These are phyloP conservation scores for Knipowitschia caucasica DNA, from an alignment of 2,797 vertebrate genomes.

Conservation along the genomic window DNA sequence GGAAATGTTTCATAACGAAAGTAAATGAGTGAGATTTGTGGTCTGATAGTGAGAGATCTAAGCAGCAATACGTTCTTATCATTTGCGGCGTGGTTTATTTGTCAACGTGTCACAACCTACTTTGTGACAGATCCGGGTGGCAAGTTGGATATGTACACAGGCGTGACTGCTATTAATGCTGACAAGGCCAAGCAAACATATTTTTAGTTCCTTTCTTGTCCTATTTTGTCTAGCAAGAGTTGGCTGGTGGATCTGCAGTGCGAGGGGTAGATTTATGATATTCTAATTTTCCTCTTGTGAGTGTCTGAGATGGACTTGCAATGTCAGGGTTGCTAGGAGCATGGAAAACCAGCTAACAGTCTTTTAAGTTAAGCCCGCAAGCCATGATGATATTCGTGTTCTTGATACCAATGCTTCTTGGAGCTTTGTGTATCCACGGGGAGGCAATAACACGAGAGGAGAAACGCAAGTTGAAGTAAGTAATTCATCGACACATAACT, in stretches of 20 bases:
- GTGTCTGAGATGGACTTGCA: conserved; percentile 25
- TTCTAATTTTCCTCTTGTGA: background rate
- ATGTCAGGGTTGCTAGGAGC: conserved; percentile 28
- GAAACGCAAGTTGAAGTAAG: conserved; percentile 73
- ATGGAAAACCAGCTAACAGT: conserved; percentile 32
- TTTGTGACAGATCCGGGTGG: conserved; percentile 36
- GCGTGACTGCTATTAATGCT: conserved; percentile 31
- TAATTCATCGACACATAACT: background rate
- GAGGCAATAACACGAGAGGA: conserved; percentile 72
- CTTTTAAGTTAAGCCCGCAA: conserved; percentile 18
- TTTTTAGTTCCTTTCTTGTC: background rate
- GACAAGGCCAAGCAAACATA: background rate
- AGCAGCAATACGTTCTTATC: background rate
- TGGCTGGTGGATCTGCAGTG: background rate
- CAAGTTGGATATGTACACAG: conserved; percentile 49
- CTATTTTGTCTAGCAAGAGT: too few species aligned
- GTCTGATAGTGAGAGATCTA: conserved; percentile 1
- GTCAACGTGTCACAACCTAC: conserved; percentile 48
- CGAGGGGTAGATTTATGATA: background rate
- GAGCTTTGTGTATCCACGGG: conserved; percentile 47
- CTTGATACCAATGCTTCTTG: conserved; percentile 57
- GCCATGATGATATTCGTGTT: conserved; percentile 53
- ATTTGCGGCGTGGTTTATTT: background rate
- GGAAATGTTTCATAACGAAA: background rate
- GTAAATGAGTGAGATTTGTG: background rate